Evolutionary conservation across 2,113 vertebrate species (phyloP), one percentile per base, ranked within the genome.

Genomic region (Halichoerus grypus): DNA sequence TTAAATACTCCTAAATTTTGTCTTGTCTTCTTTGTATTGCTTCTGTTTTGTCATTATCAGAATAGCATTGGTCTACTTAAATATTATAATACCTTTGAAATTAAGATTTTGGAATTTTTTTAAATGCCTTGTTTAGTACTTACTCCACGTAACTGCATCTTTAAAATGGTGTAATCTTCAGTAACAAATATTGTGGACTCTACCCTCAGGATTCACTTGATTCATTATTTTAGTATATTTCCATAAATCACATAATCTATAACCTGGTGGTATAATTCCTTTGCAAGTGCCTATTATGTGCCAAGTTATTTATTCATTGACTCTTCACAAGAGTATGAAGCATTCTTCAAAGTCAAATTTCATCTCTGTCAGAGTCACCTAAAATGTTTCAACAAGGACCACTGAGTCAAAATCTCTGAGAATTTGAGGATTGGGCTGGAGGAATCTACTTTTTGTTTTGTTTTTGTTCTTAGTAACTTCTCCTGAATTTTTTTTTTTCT

Each of bases 171-270:
- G 0, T 21, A 77, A 79, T 84, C 7, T 10, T 13, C n/a, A 65
- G 31, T 67, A 31, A 10, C 18, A 72, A 51, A 22, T 95, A 81
- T 57, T 82, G 15, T 59, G 36, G 15, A 65, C 19, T 39, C 21
- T 57, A 92, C 4, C 1, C 15, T 61, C 16, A 88, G 10, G 33
- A 39, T 81, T 80, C 49, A 21, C 10, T 51, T 84, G 14, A 10
- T 61, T 85, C 4, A 18, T 57, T 72, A 80, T 42, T 80, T 95
- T 91, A 36, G 18, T 80, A 4, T 96, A 76, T 91, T 87, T 95
- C 31, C 24, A 83, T 55, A 91, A 96, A 65, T 76, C 72, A 24
- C 18, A 22, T 76, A 24, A 12, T 51, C 12, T 85, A 76, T 0
- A 79, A 55, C 7, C 46, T 82, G 21, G 49, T 63, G 21, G 46